These are phyloP conservation scores for Cryptus armator DNA, from an alignment of 2,888 invertebrate genomes.

Conservation along the genomic window DNA sequence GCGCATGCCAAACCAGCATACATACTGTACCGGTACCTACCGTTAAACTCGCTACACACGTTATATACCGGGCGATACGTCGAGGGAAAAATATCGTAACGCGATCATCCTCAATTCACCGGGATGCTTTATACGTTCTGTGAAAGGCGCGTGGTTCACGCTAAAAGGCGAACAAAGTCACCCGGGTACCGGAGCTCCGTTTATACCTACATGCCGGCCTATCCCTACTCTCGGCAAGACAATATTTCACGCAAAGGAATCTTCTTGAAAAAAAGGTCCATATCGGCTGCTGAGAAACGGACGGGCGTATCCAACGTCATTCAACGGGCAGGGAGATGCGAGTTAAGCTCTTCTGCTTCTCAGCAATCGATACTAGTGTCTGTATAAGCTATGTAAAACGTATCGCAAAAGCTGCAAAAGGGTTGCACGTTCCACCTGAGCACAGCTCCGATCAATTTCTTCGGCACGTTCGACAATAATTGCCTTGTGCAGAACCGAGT, in stretches of 20 bases:
- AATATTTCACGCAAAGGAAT: neutral
- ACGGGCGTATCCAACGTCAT: no score
- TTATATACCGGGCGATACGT: slow-evolving; percentile 29
- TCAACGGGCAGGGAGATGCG: no score
- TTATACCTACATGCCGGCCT: neutral
- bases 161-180: neutral
- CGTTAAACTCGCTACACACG: slow-evolving; percentile 47
- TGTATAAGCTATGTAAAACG: neutral
- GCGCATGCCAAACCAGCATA: neutral
- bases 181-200: neutral
- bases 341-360: no score
- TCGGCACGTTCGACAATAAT: slow-evolving; percentile 72
- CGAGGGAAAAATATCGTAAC: slow-evolving; percentile 44
- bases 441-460: slow-evolving; percentile 71
- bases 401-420: slow-evolving; percentile 4
- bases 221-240: neutral
- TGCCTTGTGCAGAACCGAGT: slow-evolving; percentile 51
- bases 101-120: slow-evolving; percentile 57
- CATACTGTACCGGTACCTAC: slow-evolving; percentile 4
- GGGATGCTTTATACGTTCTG: slow-evolving; percentile 42
- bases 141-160: slow-evolving; percentile 8
- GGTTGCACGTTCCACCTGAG: slow-evolving; percentile 38
- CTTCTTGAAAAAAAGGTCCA: neutral
- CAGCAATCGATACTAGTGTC: no score
- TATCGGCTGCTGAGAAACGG: no score